Evolutionary conservation across 2,888 invertebrate species (phyloP), one percentile per base, ranked within the genome.

Genomic region (Melanostoma mellinum): DNA sequence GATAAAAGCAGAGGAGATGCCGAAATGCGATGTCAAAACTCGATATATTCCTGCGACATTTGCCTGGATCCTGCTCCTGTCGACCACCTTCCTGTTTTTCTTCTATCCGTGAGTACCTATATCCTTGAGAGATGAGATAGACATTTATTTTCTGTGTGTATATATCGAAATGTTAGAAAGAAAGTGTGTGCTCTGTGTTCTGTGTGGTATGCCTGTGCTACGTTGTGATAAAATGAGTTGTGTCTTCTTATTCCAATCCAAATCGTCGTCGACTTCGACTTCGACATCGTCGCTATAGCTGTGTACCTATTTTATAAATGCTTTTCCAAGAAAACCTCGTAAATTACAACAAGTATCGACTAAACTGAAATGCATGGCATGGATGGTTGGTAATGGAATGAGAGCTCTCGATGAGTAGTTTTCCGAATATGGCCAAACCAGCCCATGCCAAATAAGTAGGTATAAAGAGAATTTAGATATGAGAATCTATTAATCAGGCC

Each of bases 41-140:
- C 96, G 97, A 94, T 97, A 97, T 93, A 95, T 98, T 94, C 99
- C 99, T 92, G 99, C 99, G 92, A 97, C 97, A 91, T 97, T 98
- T 94, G 99, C 99, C 91, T 99, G 99, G 99, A 95, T 96, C 88
- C 93, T 99, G 90, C 94, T 99, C 88, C 93, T 99, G 92, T 96
- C 95, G 91, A 97, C 98, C 88, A 98, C 98, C 88, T 95, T 96
- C 90, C 94, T 97, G 89, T 99, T 98, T 94, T 99, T 98, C 94
- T 97, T 96, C 92, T 98, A 96, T 93, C 98, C 98, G 98, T 99
- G 94, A 98, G 98, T 97, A 88, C 20, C 20, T 20, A 20, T 71
- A 77, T 60, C 50, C 53, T 67, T 67, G 61, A 69, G 65, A 79
- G 58, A 76, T 74, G 48, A 72, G 5, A 72, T 55, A 53, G 42